These are phyloP conservation scores for Magallana nippona DNA, from an alignment of 2,888 invertebrate species.

Conservation along the genomic window DNA sequence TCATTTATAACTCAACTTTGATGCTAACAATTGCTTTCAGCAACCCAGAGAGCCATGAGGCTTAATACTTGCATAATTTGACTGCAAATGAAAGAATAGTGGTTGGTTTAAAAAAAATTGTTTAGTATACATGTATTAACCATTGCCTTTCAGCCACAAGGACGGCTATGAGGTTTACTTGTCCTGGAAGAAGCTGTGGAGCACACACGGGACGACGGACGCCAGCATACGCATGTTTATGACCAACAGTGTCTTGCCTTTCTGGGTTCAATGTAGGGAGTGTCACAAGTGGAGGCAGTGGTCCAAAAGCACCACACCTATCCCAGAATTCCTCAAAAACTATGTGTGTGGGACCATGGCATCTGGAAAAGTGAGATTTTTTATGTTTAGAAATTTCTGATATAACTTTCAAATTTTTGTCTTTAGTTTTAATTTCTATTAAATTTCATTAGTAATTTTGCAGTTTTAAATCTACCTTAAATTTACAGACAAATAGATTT, in stretches of 20 bases:
- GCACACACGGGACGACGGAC: slow-evolving; percentile 73
- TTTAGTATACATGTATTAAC: too few species aligned
- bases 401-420: too few species aligned
- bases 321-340: slow-evolving; percentile 64
- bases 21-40: neutral
- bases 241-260: slow-evolving; percentile 77
- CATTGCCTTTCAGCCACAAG: slow-evolving; percentile 62
- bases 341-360: slow-evolving; percentile 71
- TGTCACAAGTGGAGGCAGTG: slow-evolving; percentile 80
- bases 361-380: slow-evolving; percentile 56
- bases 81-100: too few species aligned
- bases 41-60: too few species aligned
- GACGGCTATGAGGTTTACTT: slow-evolving; percentile 69
- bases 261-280: slow-evolving; percentile 79
- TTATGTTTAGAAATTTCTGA: neutral
- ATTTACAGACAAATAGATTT: neutral
- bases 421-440: neutral
- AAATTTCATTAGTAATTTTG: neutral
- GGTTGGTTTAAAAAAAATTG: too few species aligned
- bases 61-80: too few species aligned
- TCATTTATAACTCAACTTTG: too few species aligned
- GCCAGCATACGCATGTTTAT: slow-evolving; percentile 75
- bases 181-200: slow-evolving; percentile 77
- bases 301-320: slow-evolving; percentile 66
- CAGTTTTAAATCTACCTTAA: neutral